phyloP scores from a whole-genome alignment of 2,888 invertebrate species.

The Baronia brevicornis region DNA sequence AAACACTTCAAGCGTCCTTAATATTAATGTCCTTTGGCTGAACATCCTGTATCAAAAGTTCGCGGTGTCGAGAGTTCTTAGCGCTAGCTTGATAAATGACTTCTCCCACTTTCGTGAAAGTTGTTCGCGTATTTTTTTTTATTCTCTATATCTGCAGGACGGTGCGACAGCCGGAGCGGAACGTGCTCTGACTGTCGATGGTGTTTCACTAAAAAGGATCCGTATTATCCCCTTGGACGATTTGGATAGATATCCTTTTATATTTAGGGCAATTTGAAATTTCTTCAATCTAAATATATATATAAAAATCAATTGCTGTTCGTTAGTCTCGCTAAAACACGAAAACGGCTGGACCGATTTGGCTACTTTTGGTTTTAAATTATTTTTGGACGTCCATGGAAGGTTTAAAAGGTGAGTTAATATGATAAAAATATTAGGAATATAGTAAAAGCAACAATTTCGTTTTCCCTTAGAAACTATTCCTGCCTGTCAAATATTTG shows the following conservation, averaged over 20 bases:
- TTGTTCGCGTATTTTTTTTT: slow-evolving; percentile 48
- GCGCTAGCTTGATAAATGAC: slow-evolving; percentile 72
- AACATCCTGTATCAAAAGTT: slow-evolving; percentile 72
- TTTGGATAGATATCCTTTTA: slow-evolving; percentile 37
- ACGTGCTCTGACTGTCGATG: slow-evolving; percentile 52
- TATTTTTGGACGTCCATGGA: no score
- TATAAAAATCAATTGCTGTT: no score
- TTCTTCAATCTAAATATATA: slow-evolving; percentile 24
- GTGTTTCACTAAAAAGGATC: slow-evolving; percentile 38
- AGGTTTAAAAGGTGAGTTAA: no score
- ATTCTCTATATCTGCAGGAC: slow-evolving; percentile 15
- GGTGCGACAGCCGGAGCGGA: slow-evolving; percentile 30
- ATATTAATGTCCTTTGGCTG: slow-evolving; percentile 70
- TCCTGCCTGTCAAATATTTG: no score
- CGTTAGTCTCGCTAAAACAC: no score
- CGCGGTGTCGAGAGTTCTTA: slow-evolving; percentile 69
- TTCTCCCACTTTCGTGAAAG: slow-evolving; percentile 62
- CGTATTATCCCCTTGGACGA: slow-evolving; percentile 37
- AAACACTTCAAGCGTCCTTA: slow-evolving; percentile 60
- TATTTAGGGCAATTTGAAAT: slow-evolving; percentile 27
- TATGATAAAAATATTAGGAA: no score
- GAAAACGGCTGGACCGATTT: no score
- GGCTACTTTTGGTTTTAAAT: no score
- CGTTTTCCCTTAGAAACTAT: no score
- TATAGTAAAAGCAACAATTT: no score